phyloP scores from a whole-genome alignment of 2,797 vertebrate species.

The Nyctibius grandis region DNA sequence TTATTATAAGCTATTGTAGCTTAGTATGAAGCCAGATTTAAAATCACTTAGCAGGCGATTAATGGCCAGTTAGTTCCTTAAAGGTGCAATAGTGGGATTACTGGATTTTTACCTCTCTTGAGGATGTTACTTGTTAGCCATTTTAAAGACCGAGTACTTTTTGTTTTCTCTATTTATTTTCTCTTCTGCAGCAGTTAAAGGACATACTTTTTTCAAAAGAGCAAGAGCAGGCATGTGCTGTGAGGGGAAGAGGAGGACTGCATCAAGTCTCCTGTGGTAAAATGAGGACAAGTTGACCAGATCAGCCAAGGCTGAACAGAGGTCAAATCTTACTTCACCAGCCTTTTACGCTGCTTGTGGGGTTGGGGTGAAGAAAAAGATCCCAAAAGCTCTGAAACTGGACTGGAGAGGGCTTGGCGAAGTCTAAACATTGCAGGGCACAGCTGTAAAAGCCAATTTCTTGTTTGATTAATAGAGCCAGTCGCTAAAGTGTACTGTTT shows the following conservation, averaged over 20 bases:
- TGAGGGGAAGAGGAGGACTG: neutral
- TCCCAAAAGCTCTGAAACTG: neutral
- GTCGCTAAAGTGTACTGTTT: rapidly evolving
- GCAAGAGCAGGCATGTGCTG: neutral
- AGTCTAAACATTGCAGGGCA: neutral
- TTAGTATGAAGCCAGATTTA: neutral
- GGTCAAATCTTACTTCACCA: neutral
- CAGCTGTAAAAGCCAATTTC: neutral
- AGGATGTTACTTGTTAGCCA: neutral
- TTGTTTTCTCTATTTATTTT: neutral
- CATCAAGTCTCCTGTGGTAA: neutral
- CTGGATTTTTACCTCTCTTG: neutral
- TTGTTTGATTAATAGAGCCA: neutral
- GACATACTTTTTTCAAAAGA: neutral
- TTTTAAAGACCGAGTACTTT: neutral
- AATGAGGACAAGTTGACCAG: neutral
- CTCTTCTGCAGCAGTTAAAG: neutral
- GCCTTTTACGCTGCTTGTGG: neutral
- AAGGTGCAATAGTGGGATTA: neutral
- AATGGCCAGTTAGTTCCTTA: neutral
- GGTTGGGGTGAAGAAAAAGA: neutral
- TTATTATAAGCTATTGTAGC: too few relatives aligned
- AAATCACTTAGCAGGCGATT: neutral
- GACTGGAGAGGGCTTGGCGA: neutral
- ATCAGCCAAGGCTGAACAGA: neutral